Evolutionary conservation across 2,113 vertebrate species (phyloP), one percentile per base, ranked within the genome.

Genomic region (Beaufortia kweichowensis): DNA sequence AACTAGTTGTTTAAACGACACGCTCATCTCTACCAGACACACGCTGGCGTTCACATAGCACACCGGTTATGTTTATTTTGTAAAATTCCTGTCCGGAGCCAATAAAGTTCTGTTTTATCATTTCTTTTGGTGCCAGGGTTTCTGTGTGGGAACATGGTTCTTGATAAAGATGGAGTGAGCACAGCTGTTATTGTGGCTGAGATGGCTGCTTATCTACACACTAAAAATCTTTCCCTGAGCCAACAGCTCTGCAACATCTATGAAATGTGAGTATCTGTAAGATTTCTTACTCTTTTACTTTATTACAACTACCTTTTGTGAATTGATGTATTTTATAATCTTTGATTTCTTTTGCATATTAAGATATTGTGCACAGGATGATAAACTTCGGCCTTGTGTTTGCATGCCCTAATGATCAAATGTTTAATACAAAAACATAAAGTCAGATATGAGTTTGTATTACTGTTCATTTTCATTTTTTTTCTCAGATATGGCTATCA

Each of bases 81-180:
- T 35, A 9, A 35, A 35, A 10, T 35, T 39, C 35, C 35, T 46
- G 48, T 53, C 17, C 7, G 8, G 6, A 14, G 4, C 19, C 19
- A n/a, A 29, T 3, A n/a, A 68, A 6, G 29, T 28, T 17, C 10
- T 35, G 28, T 28, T 10, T 17, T 19, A 1, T 55, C 35, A 39
- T 46, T 78, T 31, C 68, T 31, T 66, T 74, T 43, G 57, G 73
- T 33, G 41, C 3, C 67, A 98, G 97, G 97, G 0, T 98, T 96
- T 84, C 92, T 98, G 86, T 99, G 97, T 60, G 95, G 96, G 50
- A 92, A 88, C 0, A 86, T 94, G 0, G 93, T 97, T 61, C 87
- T 94, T 41, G 97, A 98, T 74, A 99, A 99, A 83, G 97, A 99
- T 9, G 97, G 96, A 0, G 95, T 99, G n/a, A 98, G 97, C 1